Base-by-base conservation (phyloP, 1,140 invertebrate species). In the Drosophila serrata region DNA sequence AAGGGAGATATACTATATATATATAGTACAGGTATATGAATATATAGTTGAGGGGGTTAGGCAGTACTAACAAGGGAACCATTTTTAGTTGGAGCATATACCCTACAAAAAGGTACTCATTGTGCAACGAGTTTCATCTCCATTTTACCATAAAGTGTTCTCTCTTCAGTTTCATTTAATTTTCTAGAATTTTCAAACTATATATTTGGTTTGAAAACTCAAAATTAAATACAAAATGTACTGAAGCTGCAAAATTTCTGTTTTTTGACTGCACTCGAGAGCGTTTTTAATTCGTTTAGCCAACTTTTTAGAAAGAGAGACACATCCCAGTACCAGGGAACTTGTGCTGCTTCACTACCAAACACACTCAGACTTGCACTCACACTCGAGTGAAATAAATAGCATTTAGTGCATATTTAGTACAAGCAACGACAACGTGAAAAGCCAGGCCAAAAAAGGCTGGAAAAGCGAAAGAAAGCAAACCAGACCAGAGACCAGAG, bases 401-500 rank as follows among this genome's bases (percentile, higher is more conserved):
- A 88, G 76, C 85, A 90, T 88, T 88, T 88, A 90, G 85, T 81
- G 81, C 84, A 88, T 75, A 90, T 85, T 88, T 85, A 78, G 79
- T 82, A 59, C 75, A 87, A 78, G 73, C 56, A 81, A 48, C 60
- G 57, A 65, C 79, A 87, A 87, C 53, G 55, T 72, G 48, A 67
- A 68, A 85, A 85, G 67, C 64, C 65, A 79, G 69, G 60, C 82
- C 79, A 82, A 84, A 88, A 82, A 79, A 43, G 40, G 56, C 35
- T 29, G 46, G 40, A 76, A 76, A 43, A 55, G 51, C 51, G 61
- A 75, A 75, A 77, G 69, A 59, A 76, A 75, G 33, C 55, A 40
- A 42, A 42, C 74, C 70, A 59, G 53, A 48, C 55, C 43, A 60
- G 51, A 58, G 24, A n/a, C n/a, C n/a, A n/a, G n/a, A n/a, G n/a